Percentiles rank a stretch among this genome's conserved stretches.
Evolutionary conservation across 2,113 vertebrate species (phyloP).

Genomic region (Sinocyclocheilus anophthalmus): DNA sequence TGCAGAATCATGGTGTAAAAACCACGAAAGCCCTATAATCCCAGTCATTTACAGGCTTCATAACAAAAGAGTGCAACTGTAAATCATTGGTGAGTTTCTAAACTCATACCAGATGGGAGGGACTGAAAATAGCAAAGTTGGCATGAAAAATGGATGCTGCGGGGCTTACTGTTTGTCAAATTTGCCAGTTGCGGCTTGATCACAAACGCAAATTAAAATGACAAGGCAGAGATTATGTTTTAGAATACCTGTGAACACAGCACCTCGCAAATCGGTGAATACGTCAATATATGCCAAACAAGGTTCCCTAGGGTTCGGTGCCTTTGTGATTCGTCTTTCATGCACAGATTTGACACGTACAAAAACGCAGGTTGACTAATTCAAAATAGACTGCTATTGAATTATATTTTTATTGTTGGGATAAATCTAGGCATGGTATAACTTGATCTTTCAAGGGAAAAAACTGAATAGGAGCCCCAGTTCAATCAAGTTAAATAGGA

Average conservation of each 20-base stretch:
- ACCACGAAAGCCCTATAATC: slow-evolving; percentile 72
- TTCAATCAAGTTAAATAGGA: slow-evolving; percentile 24
- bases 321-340: slow-evolving; percentile 16
- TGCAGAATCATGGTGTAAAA: slow-evolving; percentile 73
- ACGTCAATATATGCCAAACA: slow-evolving; percentile 21
- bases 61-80: slow-evolving; percentile 65
- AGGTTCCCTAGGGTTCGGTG: slow-evolving; percentile 4
- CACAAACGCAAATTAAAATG: slow-evolving; percentile 47
- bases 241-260: slow-evolving; percentile 33
- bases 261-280: slow-evolving; percentile 7
- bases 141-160: slow-evolving; percentile 63
- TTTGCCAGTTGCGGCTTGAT: slow-evolving; percentile 62
- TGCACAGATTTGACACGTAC: slow-evolving; percentile 1
- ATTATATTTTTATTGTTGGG: slow-evolving; percentile 1
- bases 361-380: slow-evolving; percentile 21
- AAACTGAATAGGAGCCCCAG: neutral
- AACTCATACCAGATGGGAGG: slow-evolving; percentile 69
- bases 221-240: slow-evolving; percentile 38
- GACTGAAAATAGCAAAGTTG: slow-evolving; percentile 71
- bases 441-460: neutral
- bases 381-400: neutral
- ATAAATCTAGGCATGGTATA: neutral
- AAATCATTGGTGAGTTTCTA: slow-evolving; percentile 71
- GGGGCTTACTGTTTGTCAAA: slow-evolving; percentile 65
- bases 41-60: slow-evolving; percentile 72